A percentile compares a stretch with the other conserved stretches of the same genome.
Conservation (phyloP, 30 jellyfish, hydroid and myxozoan genomes). For the Cassiopea andromeda region DNA sequence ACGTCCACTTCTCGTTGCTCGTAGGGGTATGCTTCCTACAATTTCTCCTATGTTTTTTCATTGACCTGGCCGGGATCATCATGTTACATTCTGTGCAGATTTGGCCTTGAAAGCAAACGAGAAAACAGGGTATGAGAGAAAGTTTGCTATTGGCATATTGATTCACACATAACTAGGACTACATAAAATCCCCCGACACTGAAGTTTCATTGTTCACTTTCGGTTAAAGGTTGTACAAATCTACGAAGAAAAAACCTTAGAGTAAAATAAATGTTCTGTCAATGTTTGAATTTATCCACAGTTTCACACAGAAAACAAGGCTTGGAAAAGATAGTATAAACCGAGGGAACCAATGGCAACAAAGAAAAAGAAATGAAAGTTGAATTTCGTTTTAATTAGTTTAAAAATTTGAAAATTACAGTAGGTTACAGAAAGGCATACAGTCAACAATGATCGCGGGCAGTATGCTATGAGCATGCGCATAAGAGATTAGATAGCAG, state of each 20-base stretch:
- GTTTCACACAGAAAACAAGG: neutral
- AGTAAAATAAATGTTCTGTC: too few species aligned
- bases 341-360: too few species aligned
- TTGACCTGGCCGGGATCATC: conserved; percentile 40
- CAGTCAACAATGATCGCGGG: too few species aligned
- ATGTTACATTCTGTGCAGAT: conserved; percentile 53
- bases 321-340: too few species aligned
- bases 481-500: too few species aligned
- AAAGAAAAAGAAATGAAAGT: too few species aligned
- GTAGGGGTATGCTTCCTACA: conserved; percentile 44
- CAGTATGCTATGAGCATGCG: too few species aligned
- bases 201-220: neutral
- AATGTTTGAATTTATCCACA: neutral
- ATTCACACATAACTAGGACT: conserved; percentile 55
- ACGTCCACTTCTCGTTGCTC: conserved; percentile 57
- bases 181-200: neutral
- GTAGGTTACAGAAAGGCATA: too few species aligned
- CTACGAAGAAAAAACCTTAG: neutral
- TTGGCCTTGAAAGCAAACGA: conserved; percentile 74
- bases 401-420: too few species aligned
- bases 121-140: conserved; percentile 72
- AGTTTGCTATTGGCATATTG: conserved; percentile 35
- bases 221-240: neutral
- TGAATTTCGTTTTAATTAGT: too few species aligned
- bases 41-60: conserved; percentile 43